A percentile compares a stretch with the other conserved stretches of the same genome.
phyloP scores from a whole-genome alignment of 2,888 invertebrate species.

The Osmoderma eremita region DNA sequence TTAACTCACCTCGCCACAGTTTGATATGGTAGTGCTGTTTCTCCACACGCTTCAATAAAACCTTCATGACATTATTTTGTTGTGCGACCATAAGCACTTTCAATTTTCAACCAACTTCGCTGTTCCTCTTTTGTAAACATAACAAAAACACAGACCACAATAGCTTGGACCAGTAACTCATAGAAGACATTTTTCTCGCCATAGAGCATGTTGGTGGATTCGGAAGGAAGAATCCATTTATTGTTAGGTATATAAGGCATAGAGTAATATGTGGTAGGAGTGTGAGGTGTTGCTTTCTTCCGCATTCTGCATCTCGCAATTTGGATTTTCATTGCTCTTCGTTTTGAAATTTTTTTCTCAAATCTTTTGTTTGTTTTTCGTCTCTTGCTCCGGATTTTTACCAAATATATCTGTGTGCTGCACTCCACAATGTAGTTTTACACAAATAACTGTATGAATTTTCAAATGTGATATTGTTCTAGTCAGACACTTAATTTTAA shows the following conservation, averaged over 20 bases:
- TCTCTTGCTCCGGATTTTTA: no score
- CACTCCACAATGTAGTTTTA: no score
- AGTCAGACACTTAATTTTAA: no score
- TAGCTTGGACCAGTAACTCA: no score
- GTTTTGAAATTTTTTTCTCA: no score
- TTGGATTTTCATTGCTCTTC: no score
- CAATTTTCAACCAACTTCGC: slow-evolving; percentile 2
- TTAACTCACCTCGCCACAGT: slow-evolving; percentile 1
- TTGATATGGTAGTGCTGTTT: not conserved
- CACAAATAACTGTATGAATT: no score
- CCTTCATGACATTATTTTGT: slow-evolving; percentile 3
- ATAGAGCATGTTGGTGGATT: not conserved
- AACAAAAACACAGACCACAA: slow-evolving; percentile 5
- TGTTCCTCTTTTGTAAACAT: slow-evolving; percentile 1
- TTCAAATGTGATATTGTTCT: no score
- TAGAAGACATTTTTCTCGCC: not conserved
- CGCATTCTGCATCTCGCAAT: no score
- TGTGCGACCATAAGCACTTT: not conserved
- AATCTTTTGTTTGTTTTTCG: no score
- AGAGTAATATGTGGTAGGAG: not conserved
- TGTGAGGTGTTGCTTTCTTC: no score
- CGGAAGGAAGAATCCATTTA: slow-evolving; percentile 12
- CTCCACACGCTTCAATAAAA: not conserved
- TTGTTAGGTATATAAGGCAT: slow-evolving; percentile 5
- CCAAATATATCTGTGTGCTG: no score